Percentiles rank a stretch among this genome's conserved stretches.
Evolutionary conservation across 1,140 invertebrate genomes (phyloP).

Genomic region (Rhysida immarginata): DNA sequence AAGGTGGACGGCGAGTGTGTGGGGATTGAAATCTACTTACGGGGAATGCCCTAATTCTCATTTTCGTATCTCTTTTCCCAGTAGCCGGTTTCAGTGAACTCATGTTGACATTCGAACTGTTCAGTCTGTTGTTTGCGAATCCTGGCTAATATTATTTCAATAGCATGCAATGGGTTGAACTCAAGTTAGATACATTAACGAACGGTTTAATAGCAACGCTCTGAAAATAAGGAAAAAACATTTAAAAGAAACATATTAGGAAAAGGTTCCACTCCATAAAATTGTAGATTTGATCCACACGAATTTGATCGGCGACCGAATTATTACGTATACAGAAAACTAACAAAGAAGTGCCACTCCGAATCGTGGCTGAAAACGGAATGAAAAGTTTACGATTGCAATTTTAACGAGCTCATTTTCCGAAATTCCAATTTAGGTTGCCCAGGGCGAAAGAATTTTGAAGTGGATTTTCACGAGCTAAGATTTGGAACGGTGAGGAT

Average conservation of each 20-base stretch:
- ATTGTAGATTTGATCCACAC: too few relatives aligned
- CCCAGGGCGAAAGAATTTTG: background rate
- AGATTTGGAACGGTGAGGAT: too few relatives aligned
- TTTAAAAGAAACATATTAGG: background rate
- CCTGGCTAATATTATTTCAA: background rate
- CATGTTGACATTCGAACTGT: constrained; percentile 11
- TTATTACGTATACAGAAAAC: too few relatives aligned
- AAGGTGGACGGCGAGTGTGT: too few relatives aligned
- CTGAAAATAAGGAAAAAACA: background rate
- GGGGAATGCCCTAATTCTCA: constrained; percentile 92
- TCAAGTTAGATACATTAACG: background rate
- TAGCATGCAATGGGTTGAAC: background rate
- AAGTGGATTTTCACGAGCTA: too few relatives aligned
- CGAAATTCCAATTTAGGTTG: background rate
- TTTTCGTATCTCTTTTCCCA: constrained; percentile 82
- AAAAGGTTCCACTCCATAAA: too few relatives aligned
- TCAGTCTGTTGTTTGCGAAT: background rate
- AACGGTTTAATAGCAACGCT: background rate
- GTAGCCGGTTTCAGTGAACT: constrained; percentile 36
- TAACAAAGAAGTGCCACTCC: too few relatives aligned
- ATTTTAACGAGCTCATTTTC: background rate
- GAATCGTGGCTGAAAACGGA: too few relatives aligned
- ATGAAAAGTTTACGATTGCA: background rate
- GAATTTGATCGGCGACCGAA: too few relatives aligned
- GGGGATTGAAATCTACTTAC: constrained; percentile 43